Evolutionary conservation across 2,888 invertebrate species (phyloP).

Genomic region (Folsomia candida): DNA sequence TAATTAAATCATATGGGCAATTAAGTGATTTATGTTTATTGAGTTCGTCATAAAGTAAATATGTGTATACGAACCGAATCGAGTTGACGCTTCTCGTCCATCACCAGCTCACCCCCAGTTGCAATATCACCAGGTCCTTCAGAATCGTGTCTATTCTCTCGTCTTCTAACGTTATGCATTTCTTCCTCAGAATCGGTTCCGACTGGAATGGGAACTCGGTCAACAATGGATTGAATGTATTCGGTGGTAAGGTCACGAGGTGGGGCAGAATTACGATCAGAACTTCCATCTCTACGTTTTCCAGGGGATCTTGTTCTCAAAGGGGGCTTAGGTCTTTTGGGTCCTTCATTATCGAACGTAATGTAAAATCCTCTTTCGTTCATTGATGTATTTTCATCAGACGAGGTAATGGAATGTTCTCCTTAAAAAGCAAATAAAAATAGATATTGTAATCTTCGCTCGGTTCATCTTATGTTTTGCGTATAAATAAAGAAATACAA

Average conservation of each 20-base stretch:
- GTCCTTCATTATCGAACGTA: slow-evolving; percentile 84
- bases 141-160: slow-evolving; percentile 14
- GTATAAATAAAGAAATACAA: too few species aligned
- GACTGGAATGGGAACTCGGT: slow-evolving; percentile 36
- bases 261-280: slow-evolving; percentile 12
- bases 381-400: slow-evolving; percentile 41
- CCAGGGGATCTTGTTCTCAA: slow-evolving; percentile 58
- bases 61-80: slow-evolving; percentile 40
- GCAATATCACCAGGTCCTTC: slow-evolving; percentile 12
- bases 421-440: too few species aligned
- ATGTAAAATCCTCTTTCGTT: slow-evolving; percentile 71
- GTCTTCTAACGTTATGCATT: slow-evolving; percentile 17
- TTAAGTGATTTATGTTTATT: too few species aligned
- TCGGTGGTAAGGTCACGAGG: slow-evolving; percentile 45
- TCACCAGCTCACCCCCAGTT: slow-evolving; percentile 36
- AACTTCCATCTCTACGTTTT: slow-evolving; percentile 35
- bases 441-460: background rate
- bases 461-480: too few species aligned
- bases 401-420: slow-evolving; percentile 42
- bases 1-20: too few species aligned
- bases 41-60: background rate
- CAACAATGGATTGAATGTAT: slow-evolving; percentile 48
- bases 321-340: slow-evolving; percentile 85
- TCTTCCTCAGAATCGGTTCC: slow-evolving; percentile 40
- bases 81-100: slow-evolving; percentile 48